These are phyloP conservation scores for Drosophila burlai DNA, from an alignment of 1,140 invertebrate species.

Conservation along the genomic window DNA sequence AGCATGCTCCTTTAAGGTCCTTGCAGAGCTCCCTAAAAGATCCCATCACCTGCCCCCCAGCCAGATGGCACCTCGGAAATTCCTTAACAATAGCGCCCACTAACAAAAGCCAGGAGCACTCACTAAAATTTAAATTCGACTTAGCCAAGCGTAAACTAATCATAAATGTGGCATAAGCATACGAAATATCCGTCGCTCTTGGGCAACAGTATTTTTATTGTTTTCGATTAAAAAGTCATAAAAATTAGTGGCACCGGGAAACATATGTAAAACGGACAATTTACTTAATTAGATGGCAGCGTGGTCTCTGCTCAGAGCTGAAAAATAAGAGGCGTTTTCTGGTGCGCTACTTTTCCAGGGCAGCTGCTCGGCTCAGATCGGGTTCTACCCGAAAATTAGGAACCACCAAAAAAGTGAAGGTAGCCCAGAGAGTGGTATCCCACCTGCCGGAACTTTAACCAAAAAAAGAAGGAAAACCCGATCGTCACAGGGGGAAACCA, in stretches of 20 bases:
- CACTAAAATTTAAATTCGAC: conserved; percentile 50
- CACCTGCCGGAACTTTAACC: conserved; percentile 76
- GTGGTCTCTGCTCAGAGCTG: conserved; percentile 12
- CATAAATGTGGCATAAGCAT: conserved; percentile 59
- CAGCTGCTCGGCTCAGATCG: conserved; percentile 36
- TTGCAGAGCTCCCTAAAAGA: neutral
- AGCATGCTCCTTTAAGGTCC: neutral
- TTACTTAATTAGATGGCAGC: conserved; percentile 79
- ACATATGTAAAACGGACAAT: conserved; percentile 82
- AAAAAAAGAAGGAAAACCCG: conserved; percentile 29
- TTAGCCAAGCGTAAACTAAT: conserved; percentile 73
- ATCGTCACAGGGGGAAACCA: conserved; percentile 60
- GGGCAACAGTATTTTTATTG: conserved; percentile 65
- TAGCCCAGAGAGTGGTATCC: conserved; percentile 30
- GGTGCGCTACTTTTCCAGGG: conserved; percentile 72
- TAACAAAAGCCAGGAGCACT: conserved; percentile 13
- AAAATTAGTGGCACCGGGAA: conserved; percentile 54
- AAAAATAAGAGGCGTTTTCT: conserved; percentile 67
- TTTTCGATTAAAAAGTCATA: conserved; percentile 80
- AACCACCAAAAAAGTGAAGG: conserved; percentile 60
- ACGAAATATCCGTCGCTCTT: conserved; percentile 32
- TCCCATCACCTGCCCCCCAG: conserved; percentile 27
- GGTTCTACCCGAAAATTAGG: conserved; percentile 60
- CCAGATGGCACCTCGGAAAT: conserved; percentile 29
- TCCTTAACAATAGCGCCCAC: conserved; percentile 7